A percentile compares a stretch with the other conserved stretches of the same genome.
Conservation (phyloP, 2,888 invertebrate genomes). For the Andrena minutula region DNA sequence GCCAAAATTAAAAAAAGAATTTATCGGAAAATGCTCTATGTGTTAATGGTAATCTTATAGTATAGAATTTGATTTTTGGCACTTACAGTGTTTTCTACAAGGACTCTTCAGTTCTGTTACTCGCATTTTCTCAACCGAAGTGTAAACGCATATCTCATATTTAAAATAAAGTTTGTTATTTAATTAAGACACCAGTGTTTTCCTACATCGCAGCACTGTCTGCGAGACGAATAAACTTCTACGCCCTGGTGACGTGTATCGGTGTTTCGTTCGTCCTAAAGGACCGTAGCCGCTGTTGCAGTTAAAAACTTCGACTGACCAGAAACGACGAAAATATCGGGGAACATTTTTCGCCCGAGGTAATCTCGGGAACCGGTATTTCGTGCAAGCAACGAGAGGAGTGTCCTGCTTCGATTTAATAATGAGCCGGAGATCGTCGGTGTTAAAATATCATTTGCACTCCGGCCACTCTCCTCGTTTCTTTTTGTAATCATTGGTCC, state of each 20-base stretch:
- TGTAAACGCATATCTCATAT: too few relatives aligned
- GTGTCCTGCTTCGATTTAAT: constrained; percentile 53
- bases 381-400: constrained; percentile 28
- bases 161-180: too few relatives aligned
- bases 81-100: too few relatives aligned
- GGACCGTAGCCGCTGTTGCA: background rate
- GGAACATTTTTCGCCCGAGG: constrained; percentile 25
- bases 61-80: too few relatives aligned
- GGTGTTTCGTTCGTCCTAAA: background rate
- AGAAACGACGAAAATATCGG: constrained; percentile 28
- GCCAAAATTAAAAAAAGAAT: too few relatives aligned
- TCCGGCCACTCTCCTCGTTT: constrained; percentile 15
- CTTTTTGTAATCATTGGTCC: constrained; percentile 57
- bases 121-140: too few relatives aligned
- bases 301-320: constrained; percentile 22
- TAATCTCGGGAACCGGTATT: constrained; percentile 41
- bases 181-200: background rate
- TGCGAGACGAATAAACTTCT: too few relatives aligned
- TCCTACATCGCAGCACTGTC: background rate
- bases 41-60: too few relatives aligned
- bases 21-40: too few relatives aligned
- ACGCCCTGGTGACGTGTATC: background rate
- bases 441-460: constrained; percentile 67
- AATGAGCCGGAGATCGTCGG: constrained; percentile 38
- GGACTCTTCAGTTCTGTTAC: too few relatives aligned